Percentiles rank a stretch among this genome's conserved stretches.
phyloP scores from a whole-genome alignment of 2,888 invertebrate genomes.

The Melipona beecheii region DNA sequence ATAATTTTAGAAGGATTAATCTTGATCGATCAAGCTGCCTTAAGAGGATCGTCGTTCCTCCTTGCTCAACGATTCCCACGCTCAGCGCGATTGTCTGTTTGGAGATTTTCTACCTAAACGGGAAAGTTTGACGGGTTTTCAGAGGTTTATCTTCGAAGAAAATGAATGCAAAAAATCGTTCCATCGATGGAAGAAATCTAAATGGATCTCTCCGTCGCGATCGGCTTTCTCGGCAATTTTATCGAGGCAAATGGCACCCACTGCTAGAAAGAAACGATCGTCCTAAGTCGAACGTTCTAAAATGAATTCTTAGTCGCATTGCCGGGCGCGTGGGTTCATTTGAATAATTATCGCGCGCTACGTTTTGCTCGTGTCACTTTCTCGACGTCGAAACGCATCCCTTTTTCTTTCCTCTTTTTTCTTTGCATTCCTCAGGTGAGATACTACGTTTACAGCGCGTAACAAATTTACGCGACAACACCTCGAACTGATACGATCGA shows the following conservation, averaged over 20 bases:
- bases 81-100: constrained; percentile 15
- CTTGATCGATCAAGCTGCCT: constrained; percentile 20
- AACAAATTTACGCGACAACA: constrained; percentile 14
- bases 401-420: too few species aligned
- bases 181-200: too few species aligned
- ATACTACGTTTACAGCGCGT: neutral
- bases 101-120: neutral
- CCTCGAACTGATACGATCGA: constrained; percentile 4
- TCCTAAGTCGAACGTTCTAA: too few species aligned
- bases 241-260: too few species aligned
- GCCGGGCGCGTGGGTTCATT: neutral
- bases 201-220: too few species aligned
- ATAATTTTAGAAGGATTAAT: constrained; percentile 41
- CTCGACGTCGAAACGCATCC: too few species aligned
- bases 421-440: neutral
- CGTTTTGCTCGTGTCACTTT: neutral
- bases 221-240: too few species aligned
- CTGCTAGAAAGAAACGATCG: neutral
- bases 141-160: too few species aligned
- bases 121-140: neutral
- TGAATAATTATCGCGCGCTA: neutral
- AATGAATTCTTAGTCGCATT: neutral
- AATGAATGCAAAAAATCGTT: too few species aligned
- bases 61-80: constrained; percentile 2
- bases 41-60: neutral